Evolutionary conservation across 2,888 invertebrate genomes (phyloP).

Genomic region (Dicyrtoma fusca): DNA sequence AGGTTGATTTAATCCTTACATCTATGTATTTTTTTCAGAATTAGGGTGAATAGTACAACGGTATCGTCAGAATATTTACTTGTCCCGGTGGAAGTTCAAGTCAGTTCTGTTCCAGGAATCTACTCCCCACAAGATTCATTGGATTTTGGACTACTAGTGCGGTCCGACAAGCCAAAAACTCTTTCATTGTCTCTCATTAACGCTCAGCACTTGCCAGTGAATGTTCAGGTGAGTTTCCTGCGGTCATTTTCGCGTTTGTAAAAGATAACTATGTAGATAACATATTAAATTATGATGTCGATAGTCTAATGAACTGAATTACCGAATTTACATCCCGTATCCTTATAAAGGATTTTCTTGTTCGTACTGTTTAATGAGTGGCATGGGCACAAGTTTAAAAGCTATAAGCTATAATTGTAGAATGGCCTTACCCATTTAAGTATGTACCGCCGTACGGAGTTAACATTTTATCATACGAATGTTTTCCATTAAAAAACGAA

Average conservation of each 20-base stretch:
- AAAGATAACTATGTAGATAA: no score
- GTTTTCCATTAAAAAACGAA: no score
- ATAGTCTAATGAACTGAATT: no score
- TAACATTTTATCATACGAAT: no score
- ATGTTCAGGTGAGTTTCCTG: conserved; percentile 66
- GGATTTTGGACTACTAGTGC: conserved; percentile 81
- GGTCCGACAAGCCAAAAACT: conserved; percentile 68
- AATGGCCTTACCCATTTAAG: no score
- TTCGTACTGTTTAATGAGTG: no score
- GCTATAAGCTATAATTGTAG: no score
- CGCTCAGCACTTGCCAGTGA: conserved; percentile 69
- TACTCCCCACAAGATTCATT: conserved; percentile 77
- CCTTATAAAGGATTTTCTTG: no score
- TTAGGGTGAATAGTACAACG: conserved; percentile 70
- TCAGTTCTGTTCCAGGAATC: conserved; percentile 70
- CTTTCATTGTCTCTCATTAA: conserved; percentile 70
- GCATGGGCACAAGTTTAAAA: no score
- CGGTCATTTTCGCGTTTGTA: conserved; percentile 10
- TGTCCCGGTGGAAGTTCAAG: conserved; percentile 83
- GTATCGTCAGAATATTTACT: conserved; percentile 67
- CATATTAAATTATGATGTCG: no score
- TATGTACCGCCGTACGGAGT: no score
- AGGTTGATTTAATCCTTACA: background rate
- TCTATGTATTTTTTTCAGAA: conserved; percentile 61
- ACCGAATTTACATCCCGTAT: no score